Evolutionary conservation across 2,888 invertebrate species (phyloP).

Genomic region (Cetonia aurata): DNA sequence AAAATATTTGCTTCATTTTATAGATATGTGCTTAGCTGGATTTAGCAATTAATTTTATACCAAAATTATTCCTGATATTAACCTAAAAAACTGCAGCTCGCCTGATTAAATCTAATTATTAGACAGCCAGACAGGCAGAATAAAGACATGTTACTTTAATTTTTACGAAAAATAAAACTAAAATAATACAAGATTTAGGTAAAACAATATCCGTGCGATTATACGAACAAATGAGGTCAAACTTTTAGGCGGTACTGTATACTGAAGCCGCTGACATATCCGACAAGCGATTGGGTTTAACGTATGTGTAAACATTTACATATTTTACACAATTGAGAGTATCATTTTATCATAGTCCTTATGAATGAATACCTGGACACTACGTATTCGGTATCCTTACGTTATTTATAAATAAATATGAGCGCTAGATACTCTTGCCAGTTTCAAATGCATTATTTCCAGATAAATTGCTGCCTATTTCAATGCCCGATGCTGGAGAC

Average conservation of each 20-base stretch:
- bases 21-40: too few species aligned
- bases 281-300: slow-evolving; percentile 35
- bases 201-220: too few species aligned
- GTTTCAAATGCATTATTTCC: slow-evolving; percentile 25
- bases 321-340: slow-evolving; percentile 38
- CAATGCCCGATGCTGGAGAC: not conserved
- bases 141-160: too few species aligned
- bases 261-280: not conserved
- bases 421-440: not conserved
- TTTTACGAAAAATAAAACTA: too few species aligned
- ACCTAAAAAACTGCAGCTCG: too few species aligned
- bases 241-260: too few species aligned
- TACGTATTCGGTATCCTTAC: not conserved
- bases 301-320: slow-evolving; percentile 40
- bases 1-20: not conserved
- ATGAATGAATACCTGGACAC: slow-evolving; percentile 29
- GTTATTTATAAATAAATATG: not conserved
- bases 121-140: too few species aligned
- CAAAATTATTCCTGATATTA: too few species aligned
- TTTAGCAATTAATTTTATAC: too few species aligned
- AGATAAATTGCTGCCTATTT: slow-evolving; percentile 33
- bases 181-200: too few species aligned
- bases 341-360: slow-evolving; percentile 23
- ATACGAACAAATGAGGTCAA: too few species aligned
- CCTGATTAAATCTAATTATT: too few species aligned